phyloP scores from a whole-genome alignment of 2,113 vertebrate genomes.

The Scolopax mira region DNA sequence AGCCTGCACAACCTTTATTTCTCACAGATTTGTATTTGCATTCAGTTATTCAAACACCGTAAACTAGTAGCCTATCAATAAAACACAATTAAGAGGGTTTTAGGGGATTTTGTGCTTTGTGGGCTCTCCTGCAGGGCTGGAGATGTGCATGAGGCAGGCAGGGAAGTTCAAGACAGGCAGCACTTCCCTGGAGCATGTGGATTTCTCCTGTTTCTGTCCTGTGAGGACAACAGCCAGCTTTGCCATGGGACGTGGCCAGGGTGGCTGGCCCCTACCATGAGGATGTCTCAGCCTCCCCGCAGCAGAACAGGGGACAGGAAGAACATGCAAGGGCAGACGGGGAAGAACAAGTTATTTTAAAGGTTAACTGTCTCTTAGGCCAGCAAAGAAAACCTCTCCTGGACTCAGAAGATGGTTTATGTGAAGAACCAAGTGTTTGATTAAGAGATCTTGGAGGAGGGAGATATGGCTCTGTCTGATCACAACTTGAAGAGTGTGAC shows the following conservation, averaged over 20 bases:
- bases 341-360: neutral
- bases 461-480: neutral
- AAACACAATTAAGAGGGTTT: neutral
- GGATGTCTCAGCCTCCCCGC: neutral
- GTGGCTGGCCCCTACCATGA: neutral
- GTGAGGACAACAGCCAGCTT: neutral
- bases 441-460: neutral
- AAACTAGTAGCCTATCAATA: neutral
- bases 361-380: neutral
- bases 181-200: neutral
- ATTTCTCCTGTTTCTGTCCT: neutral
- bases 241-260: neutral
- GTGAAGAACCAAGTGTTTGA: neutral
- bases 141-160: neutral
- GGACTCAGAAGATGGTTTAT: neutral
- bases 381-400: neutral
- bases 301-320: neutral
- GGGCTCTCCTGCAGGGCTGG: neutral
- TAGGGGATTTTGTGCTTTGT: neutral
- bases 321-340: fast-evolving
- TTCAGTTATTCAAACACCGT: neutral
- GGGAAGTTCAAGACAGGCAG: neutral
- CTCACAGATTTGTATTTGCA: neutral
- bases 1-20: neutral
- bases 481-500: neutral